phyloP scores from a whole-genome alignment of 2,888 invertebrate species.

The Pantelozetes paolii region DNA sequence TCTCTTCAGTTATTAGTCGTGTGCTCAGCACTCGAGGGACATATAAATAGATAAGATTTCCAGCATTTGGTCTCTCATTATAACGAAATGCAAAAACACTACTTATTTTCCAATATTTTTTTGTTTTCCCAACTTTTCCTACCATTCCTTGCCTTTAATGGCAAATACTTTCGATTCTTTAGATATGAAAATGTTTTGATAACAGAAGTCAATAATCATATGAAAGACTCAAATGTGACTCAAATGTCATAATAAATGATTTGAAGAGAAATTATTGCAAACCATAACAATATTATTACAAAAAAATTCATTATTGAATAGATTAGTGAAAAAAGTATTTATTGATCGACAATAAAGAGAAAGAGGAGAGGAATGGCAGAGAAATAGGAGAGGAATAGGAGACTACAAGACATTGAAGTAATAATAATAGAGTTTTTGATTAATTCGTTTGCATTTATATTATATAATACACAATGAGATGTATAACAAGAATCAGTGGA shows the following conservation, averaged over 20 bases:
- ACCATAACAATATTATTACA: not conserved
- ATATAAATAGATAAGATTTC: constrained; percentile 30
- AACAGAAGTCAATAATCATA: not conserved
- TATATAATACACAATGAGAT: not conserved
- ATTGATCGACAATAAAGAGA: not conserved
- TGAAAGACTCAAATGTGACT: not conserved
- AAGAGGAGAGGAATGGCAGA: not conserved
- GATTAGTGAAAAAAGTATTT: not conserved
- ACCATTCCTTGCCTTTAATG: not conserved
- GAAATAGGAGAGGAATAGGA: not conserved
- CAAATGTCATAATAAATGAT: constrained; percentile 4
- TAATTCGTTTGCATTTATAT: constrained; percentile 29
- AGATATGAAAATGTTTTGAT: not conserved
- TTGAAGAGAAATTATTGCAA: not conserved
- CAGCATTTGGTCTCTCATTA: constrained; percentile 7
- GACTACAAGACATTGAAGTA: not conserved
- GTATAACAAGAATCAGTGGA: no score
- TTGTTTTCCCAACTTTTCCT: not conserved
- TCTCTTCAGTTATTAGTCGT: not conserved
- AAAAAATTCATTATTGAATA: constrained; percentile 14
- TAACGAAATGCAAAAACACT: constrained; percentile 2
- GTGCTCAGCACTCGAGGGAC: constrained; percentile 29
- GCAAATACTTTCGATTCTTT: not conserved
- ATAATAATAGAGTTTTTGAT: constrained; percentile 31
- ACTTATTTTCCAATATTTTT: not conserved